phyloP scores from a whole-genome alignment of 2,113 vertebrate genomes.

The Gymnocephalus cernua region DNA sequence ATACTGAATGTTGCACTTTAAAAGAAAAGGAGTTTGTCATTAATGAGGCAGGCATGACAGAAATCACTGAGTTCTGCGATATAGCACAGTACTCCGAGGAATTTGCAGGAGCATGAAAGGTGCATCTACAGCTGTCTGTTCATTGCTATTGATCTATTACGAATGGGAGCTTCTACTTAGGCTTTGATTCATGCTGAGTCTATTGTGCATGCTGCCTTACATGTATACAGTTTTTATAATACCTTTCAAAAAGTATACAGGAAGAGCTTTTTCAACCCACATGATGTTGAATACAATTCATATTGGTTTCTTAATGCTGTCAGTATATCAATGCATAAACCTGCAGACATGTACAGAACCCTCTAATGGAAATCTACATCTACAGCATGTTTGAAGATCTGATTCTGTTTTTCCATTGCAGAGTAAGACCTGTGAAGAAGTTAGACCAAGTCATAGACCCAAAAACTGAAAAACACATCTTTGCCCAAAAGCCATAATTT shows the following conservation, averaged over 20 bases:
- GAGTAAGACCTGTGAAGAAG: neutral
- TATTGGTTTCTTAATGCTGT: neutral
- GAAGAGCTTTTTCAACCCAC: neutral
- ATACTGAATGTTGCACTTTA: constrained; percentile 43
- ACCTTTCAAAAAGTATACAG: neutral
- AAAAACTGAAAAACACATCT: neutral
- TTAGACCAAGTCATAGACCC: neutral
- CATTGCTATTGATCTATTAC: constrained; percentile 72
- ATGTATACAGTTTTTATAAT: constrained; percentile 4
- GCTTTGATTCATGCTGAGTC: constrained; percentile 29
- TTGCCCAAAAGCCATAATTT: neutral
- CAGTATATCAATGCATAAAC: neutral
- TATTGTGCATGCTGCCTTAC: constrained; percentile 11
- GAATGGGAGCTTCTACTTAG: constrained; percentile 56
- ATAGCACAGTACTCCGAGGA: constrained; percentile 69
- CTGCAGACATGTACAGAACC: neutral
- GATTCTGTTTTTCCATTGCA: neutral
- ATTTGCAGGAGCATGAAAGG: constrained; percentile 67
- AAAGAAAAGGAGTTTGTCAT: constrained; percentile 62
- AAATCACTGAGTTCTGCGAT: constrained; percentile 38
- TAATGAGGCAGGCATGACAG: constrained; percentile 66
- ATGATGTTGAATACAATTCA: neutral
- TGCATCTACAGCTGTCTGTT: constrained; percentile 69
- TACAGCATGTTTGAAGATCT: neutral
- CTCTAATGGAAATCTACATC: neutral